Percentiles rank a stretch among this genome's conserved stretches.
Evolutionary conservation across 2,888 invertebrate species (phyloP).

Genomic region (Schrankia costaestrigalis): DNA sequence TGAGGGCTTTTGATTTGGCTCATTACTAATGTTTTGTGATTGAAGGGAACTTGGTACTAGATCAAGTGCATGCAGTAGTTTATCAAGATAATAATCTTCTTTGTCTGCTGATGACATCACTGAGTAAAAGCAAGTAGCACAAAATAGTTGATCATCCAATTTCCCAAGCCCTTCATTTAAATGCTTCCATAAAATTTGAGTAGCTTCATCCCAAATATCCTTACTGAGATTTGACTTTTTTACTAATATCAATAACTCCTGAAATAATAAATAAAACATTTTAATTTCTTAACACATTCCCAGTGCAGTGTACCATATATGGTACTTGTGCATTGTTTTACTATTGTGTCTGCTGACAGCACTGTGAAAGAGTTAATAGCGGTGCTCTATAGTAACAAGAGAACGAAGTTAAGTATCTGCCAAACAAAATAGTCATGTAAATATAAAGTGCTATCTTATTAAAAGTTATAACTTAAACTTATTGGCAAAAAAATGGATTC

Average conservation of each 20-base stretch:
- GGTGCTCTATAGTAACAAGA: too few species aligned
- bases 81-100: constrained; percentile 42
- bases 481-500: too few species aligned
- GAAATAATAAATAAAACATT: constrained; percentile 41
- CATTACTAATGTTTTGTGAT: constrained; percentile 1
- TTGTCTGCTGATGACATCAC: constrained; percentile 42
- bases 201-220: constrained; percentile 38
- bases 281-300: too few species aligned
- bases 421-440: too few species aligned
- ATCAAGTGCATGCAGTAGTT: constrained; percentile 37
- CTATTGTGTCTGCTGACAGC: too few species aligned
- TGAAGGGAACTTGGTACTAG: neutral
- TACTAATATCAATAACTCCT: constrained; percentile 49
- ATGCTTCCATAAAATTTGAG: constrained; percentile 53
- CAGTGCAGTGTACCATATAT: too few species aligned
- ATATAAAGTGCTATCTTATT: too few species aligned
- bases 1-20: neutral
- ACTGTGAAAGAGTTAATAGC: too few species aligned
- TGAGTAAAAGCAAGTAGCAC: constrained; percentile 65
- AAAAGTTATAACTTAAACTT: too few species aligned
- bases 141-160: constrained; percentile 67
- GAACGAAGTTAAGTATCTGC: too few species aligned
- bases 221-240: constrained; percentile 30
- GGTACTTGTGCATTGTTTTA: too few species aligned
- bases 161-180: constrained; percentile 44